phyloP scores from a whole-genome alignment of 2,113 vertebrate genomes.

The Pseudopodoces humilis region DNA sequence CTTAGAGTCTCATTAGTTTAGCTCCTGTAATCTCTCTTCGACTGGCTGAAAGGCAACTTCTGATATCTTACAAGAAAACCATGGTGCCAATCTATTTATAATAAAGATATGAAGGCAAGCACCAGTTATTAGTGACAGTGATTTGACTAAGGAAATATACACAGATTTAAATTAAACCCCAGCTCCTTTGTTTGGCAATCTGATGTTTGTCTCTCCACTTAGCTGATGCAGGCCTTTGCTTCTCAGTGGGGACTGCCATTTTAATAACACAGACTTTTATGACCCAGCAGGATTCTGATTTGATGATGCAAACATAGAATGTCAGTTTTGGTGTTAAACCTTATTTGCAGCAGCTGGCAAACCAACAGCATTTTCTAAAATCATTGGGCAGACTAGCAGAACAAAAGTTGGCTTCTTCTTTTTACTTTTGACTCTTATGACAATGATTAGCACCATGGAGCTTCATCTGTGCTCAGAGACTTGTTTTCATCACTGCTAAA shows the following conservation, averaged over 20 bases:
- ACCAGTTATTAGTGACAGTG: background rate
- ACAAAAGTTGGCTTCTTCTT: background rate
- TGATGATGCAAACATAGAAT: background rate
- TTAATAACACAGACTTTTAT: background rate
- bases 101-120: background rate
- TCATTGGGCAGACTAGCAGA: background rate
- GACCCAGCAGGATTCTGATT: background rate
- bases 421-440: background rate
- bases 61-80: background rate
- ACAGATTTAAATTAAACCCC: background rate
- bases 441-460: background rate
- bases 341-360: background rate
- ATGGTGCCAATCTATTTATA: background rate
- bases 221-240: background rate
- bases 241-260: background rate
- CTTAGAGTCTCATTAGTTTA: background rate
- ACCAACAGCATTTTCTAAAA: background rate
- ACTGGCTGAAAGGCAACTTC: background rate
- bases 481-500: background rate
- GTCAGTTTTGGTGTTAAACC: background rate
- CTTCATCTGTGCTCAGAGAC: background rate
- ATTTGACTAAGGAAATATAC: background rate
- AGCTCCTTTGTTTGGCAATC: background rate
- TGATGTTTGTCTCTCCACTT: background rate
- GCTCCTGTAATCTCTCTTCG: background rate